phyloP scores from a whole-genome alignment of 2,113 vertebrate genomes.

The Dasyurus viverrinus region DNA sequence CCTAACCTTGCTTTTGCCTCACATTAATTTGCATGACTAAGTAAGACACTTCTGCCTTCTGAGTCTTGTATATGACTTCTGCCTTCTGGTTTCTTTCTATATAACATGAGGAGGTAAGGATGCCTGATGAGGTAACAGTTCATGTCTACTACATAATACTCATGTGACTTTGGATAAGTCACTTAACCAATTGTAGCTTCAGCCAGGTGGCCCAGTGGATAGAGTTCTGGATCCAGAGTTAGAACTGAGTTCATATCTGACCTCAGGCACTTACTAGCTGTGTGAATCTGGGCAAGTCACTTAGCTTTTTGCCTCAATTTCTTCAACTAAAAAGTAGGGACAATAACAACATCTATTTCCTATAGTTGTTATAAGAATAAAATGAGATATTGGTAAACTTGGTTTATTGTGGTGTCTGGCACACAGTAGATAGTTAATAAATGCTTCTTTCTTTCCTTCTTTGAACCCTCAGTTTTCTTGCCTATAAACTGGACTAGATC shows the following conservation, averaged over 20 bases:
- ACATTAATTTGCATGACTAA: not conserved
- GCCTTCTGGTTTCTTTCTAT: not conserved
- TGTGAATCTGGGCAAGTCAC: not conserved
- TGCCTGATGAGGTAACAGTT: not conserved
- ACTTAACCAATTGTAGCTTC: not conserved
- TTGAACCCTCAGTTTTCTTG: not conserved
- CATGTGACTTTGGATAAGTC: not conserved
- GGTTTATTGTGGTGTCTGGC: not conserved
- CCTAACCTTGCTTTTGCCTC: not conserved
- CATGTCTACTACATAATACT: not conserved
- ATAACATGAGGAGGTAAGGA: not conserved
- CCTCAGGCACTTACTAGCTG: not conserved
- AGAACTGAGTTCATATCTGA: not conserved
- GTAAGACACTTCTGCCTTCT: not conserved
- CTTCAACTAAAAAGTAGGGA: not conserved
- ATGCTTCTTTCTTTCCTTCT: not conserved
- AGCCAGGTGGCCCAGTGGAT: not conserved
- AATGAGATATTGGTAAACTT: not conserved
- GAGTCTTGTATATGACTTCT: not conserved
- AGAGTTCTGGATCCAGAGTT: not conserved
- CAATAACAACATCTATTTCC: not conserved
- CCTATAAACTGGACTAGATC: not conserved
- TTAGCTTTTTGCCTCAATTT: not conserved
- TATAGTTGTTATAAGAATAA: not conserved
- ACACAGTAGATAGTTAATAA: not conserved